Evolutionary conservation across 2,888 invertebrate genomes (phyloP).

Genomic region (Colletes collaris): DNA sequence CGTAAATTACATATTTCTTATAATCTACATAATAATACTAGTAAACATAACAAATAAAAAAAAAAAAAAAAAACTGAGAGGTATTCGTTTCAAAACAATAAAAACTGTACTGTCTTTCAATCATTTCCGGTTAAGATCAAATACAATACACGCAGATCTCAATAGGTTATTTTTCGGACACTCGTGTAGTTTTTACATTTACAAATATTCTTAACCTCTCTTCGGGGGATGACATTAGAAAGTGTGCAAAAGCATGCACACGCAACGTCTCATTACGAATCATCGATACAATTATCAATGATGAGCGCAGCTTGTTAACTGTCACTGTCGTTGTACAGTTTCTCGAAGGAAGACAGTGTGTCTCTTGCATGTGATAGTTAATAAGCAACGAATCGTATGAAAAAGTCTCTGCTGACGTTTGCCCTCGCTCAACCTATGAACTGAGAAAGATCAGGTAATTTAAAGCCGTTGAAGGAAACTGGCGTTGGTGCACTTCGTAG

Average conservation of each 20-base stretch:
- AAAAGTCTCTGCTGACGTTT: constrained; percentile 38
- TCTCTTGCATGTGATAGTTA: constrained; percentile 53
- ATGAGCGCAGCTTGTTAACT: constrained; percentile 17
- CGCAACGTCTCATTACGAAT: neutral
- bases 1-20: constrained; percentile 50
- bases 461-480: constrained; percentile 86
- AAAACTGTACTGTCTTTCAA: constrained; percentile 1
- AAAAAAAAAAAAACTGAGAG: constrained; percentile 33
- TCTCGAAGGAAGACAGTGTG: constrained; percentile 56
- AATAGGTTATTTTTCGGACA: constrained; percentile 27
- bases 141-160: constrained; percentile 48
- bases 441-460: constrained; percentile 91
- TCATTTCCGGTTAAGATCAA: constrained; percentile 9
- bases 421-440: constrained; percentile 85
- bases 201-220: constrained; percentile 51
- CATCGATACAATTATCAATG: constrained; percentile 9
- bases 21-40: constrained; percentile 48
- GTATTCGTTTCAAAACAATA: constrained; percentile 30
- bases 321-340: constrained; percentile 48
- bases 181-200: constrained; percentile 76
- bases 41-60: constrained; percentile 42
- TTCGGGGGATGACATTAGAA: constrained; percentile 9
- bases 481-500: constrained; percentile 73
- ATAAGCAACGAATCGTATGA: constrained; percentile 52
- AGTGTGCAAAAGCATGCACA: neutral